Evolutionary conservation across 1,140 invertebrate genomes (phyloP).

Genomic region (Venturia canescens): DNA sequence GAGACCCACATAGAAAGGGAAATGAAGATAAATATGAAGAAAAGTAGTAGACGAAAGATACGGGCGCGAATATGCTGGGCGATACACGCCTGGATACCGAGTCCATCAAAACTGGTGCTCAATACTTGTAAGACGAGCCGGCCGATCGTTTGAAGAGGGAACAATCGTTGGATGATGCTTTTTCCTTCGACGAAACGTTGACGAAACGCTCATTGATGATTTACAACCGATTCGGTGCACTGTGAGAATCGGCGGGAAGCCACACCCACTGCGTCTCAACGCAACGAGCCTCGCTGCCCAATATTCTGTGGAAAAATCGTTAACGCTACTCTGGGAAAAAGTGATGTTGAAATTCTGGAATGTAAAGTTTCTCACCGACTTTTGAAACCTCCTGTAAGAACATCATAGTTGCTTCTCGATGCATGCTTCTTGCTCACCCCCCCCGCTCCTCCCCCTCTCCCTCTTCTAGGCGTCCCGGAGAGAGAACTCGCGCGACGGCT

Average conservation of each 20-base stretch:
- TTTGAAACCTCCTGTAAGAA: background rate
- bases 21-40: background rate
- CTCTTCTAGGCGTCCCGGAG: background rate
- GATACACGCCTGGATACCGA: background rate
- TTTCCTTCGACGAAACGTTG: no score
- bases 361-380: no score
- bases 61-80: background rate
- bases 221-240: no score
- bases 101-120: no score
- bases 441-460: background rate
- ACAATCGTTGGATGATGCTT: no score
- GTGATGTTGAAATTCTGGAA: no score
- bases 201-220: no score
- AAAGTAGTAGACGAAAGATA: background rate
- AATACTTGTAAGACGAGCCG: background rate
- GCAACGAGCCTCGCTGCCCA: no score
- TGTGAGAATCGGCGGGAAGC: no score
- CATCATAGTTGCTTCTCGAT: background rate
- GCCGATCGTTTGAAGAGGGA: background rate
- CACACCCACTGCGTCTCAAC: no score
- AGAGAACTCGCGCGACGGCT: background rate
- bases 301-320: no score
- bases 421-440: background rate
- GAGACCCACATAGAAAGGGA: conserved; percentile 18
- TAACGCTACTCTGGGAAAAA: no score